Conservation (phyloP, 2,888 invertebrate species). For the Megaustenia siamemsis region DNA sequence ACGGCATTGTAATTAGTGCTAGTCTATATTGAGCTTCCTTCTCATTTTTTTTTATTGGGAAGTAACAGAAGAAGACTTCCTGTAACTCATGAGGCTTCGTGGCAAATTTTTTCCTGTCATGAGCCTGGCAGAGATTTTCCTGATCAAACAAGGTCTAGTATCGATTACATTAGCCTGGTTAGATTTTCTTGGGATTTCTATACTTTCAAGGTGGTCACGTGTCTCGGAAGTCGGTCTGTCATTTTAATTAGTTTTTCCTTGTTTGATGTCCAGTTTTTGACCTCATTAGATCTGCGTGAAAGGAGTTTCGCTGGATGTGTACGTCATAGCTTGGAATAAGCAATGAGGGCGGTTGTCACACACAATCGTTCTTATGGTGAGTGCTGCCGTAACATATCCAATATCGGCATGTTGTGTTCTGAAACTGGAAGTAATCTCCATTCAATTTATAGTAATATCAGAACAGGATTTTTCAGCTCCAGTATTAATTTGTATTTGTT, state of each 20-base stretch:
- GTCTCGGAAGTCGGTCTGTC: neutral
- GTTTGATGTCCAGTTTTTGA: neutral
- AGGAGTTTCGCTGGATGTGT: neutral
- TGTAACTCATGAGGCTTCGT: neutral
- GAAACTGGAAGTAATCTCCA: no score
- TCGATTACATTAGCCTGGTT: neutral
- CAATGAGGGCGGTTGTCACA: no score
- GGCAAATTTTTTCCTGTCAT: neutral
- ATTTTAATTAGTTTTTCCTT: neutral
- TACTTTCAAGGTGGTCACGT: neutral
- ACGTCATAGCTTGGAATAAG: no score
- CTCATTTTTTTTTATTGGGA: neutral
- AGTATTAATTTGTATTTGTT: no score
- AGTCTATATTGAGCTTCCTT: neutral
- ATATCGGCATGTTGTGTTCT: no score
- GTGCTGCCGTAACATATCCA: no score
- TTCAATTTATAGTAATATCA: no score
- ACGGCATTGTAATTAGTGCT: neutral
- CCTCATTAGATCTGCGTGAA: neutral
- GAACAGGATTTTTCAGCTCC: no score
- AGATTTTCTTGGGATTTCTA: neutral
- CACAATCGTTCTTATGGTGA: no score
- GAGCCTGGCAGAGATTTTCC: neutral
- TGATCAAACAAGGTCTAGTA: neutral
- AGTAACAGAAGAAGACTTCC: neutral